A percentile compares a stretch with the other conserved stretches of the same genome.
These are phyloP conservation scores for Plemyria rubiginata DNA, from an alignment of 2,888 invertebrate species.

Conservation along the genomic window DNA sequence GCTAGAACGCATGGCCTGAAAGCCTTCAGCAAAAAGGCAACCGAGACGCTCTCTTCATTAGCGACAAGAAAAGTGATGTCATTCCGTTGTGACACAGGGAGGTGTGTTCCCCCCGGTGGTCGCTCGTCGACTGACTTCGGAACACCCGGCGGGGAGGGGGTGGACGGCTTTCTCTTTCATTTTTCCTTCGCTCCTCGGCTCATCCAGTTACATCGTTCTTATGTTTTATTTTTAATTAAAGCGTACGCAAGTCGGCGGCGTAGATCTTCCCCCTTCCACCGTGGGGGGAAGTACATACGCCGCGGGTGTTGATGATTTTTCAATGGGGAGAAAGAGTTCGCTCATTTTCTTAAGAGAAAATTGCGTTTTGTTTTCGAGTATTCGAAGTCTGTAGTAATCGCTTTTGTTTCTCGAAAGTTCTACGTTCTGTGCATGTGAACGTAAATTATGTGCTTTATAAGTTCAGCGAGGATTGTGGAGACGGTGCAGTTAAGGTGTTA, in stretches of 20 bases:
- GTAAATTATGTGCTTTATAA: slow-evolving; percentile 81
- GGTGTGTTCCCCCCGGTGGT: slow-evolving; percentile 74
- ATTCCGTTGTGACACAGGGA: slow-evolving; percentile 78
- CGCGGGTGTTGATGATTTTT: slow-evolving; percentile 85
- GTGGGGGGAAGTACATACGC: slow-evolving; percentile 72
- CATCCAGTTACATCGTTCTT: slow-evolving; percentile 86
- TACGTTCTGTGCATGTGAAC: slow-evolving; percentile 73
- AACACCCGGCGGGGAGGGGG: slow-evolving; percentile 64
- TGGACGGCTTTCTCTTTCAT: slow-evolving; percentile 85
- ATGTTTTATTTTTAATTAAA: slow-evolving; percentile 86
- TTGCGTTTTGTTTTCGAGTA: slow-evolving; percentile 85
- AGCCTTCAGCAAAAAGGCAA: slow-evolving; percentile 67
- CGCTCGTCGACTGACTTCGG: slow-evolving; percentile 78
- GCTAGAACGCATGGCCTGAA: slow-evolving; percentile 58
- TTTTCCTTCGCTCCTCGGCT: slow-evolving; percentile 85
- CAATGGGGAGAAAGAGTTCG: slow-evolving; percentile 86
- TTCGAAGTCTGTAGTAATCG: slow-evolving; percentile 85
- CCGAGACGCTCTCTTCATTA: slow-evolving; percentile 82
- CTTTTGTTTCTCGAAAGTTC: slow-evolving; percentile 82
- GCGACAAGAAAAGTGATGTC: slow-evolving; percentile 84
- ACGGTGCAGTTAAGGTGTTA: slow-evolving; percentile 67
- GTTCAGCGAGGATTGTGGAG: slow-evolving; percentile 71
- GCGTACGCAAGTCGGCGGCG: slow-evolving; percentile 85
- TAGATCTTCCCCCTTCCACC: slow-evolving; percentile 73
- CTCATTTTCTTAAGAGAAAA: slow-evolving; percentile 86